These are phyloP conservation scores for Poliocrania exsul DNA, from an alignment of 2,797 vertebrate genomes.

Conservation along the genomic window DNA sequence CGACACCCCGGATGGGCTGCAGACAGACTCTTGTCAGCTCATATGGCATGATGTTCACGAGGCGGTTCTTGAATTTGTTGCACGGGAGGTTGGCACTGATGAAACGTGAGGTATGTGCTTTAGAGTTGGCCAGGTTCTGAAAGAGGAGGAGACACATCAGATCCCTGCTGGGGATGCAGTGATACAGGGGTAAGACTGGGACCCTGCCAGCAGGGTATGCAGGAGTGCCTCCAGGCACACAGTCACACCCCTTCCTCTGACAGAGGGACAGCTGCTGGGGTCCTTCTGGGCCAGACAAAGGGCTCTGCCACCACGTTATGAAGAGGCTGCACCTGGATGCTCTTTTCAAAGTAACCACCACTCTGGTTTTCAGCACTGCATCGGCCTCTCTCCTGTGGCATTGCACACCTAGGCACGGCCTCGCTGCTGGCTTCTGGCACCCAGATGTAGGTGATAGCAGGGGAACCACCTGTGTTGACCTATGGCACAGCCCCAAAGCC, in stretches of 20 bases:
- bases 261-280: not conserved
- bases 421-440: not conserved
- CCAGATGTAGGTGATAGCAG: not conserved
- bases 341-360: not conserved
- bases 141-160: not conserved
- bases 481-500: not conserved
- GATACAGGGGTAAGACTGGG: fast-evolving
- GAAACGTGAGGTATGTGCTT: conserved; percentile 94
- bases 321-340: not conserved
- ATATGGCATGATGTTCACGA: conserved; percentile 96
- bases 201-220: not conserved
- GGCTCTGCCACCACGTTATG: not conserved
- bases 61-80: conserved; percentile 98
- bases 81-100: conserved; percentile 96
- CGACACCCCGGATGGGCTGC: conserved; percentile 94
- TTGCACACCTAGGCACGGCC: not conserved
- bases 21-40: conserved; percentile 92
- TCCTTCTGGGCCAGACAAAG: not conserved
- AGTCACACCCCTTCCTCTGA: not conserved
- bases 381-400: not conserved
- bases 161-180: not conserved
- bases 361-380: fast-evolving
- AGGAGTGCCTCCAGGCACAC: not conserved
- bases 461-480: not conserved
- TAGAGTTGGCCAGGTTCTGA: conserved; percentile 91